phyloP scores from a whole-genome alignment of 2,797 vertebrate genomes.

The Trematomus bernacchii region DNA sequence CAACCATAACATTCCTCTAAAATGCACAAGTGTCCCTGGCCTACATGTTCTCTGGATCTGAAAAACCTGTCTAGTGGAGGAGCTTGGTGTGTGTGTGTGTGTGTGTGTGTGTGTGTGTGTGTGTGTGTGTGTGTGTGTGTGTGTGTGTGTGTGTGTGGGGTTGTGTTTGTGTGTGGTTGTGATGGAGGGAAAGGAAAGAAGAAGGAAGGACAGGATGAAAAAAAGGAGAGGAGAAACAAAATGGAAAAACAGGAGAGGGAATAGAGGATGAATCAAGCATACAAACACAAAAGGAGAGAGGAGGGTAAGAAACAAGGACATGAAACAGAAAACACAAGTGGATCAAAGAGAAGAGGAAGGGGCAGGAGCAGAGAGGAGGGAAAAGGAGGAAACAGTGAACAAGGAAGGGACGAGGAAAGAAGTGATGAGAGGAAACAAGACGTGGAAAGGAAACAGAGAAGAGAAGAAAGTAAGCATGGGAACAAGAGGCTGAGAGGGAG shows the following conservation, averaged over 20 bases:
- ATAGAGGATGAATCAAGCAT: neutral
- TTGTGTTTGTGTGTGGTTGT: neutral
- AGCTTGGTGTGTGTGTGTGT: slow-evolving; percentile 20
- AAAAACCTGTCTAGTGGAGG: slow-evolving; percentile 42
- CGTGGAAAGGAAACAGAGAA: neutral
- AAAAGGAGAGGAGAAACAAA: neutral
- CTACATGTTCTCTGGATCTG: slow-evolving; percentile 44
- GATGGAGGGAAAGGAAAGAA: slow-evolving; percentile 7
- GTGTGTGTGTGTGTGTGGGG: slow-evolving; percentile 2
- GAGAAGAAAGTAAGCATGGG: slow-evolving; percentile 15
- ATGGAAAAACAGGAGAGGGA: neutral
- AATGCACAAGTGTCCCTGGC: slow-evolving; percentile 46
- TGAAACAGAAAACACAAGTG: slow-evolving; percentile 27
- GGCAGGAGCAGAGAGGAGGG: neutral
- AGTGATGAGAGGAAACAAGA: neutral
- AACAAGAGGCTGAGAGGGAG: slow-evolving; percentile 14
- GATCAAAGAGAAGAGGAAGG: slow-evolving; percentile 17
- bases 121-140: slow-evolving; percentile 14
- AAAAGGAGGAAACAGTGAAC: neutral
- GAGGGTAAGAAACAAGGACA: slow-evolving; percentile 12
- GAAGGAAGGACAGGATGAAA: neutral
- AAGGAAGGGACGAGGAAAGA: neutral
- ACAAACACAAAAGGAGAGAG: neutral
- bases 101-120: slow-evolving; percentile 8
- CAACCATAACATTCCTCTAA: slow-evolving; percentile 63